Conservation (phyloP, 2,113 vertebrate species). For the Ammodytes dubius region DNA sequence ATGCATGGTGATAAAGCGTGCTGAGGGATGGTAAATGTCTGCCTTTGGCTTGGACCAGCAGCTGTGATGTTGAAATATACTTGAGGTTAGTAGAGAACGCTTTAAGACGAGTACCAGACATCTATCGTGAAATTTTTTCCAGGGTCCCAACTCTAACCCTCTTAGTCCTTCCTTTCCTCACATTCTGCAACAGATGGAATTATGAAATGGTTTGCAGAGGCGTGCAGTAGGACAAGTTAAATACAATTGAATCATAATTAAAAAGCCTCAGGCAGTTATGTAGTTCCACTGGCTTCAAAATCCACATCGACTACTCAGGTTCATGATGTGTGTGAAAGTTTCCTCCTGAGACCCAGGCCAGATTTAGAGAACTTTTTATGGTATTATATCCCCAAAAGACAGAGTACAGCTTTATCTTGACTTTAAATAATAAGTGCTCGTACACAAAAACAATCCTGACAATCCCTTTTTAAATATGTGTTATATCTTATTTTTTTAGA, state of each 20-base stretch:
- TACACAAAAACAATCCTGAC: background rate
- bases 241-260: constrained; percentile 26
- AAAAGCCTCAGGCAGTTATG: constrained; percentile 44
- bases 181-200: constrained; percentile 34
- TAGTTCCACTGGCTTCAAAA: constrained; percentile 28
- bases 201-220: constrained; percentile 19
- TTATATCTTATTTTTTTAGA: background rate
- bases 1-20: constrained; percentile 29
- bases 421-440: constrained; percentile 17
- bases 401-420: background rate
- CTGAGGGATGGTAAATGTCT: constrained; percentile 65
- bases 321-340: constrained; percentile 44
- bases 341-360: constrained; percentile 12
- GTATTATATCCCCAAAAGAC: constrained; percentile 15
- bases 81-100: constrained; percentile 44
- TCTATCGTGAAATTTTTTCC: constrained; percentile 62
- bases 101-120: constrained; percentile 69
- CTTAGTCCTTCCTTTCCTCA: constrained; percentile 15
- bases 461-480: background rate
- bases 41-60: constrained; percentile 24
- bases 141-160: constrained; percentile 38
- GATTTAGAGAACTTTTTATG: constrained; percentile 27
- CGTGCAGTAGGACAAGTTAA: constrained; percentile 16
- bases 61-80: constrained; percentile 61
- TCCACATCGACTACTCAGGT: constrained; percentile 33